phyloP scores from a whole-genome alignment of 2,797 vertebrate species.

The Lerista edwardsae region DNA sequence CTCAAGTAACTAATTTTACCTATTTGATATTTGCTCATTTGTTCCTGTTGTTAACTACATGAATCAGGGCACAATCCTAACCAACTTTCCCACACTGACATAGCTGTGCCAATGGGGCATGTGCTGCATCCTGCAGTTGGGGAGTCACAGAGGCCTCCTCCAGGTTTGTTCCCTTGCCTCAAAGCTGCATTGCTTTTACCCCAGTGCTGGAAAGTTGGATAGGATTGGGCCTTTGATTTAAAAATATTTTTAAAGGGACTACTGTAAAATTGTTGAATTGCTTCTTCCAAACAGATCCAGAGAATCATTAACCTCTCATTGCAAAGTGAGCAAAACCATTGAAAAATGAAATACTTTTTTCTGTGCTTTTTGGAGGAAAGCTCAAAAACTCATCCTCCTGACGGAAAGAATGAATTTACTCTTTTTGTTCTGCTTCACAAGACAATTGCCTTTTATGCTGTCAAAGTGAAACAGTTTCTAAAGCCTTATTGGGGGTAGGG shows the following conservation, averaged over 20 bases:
- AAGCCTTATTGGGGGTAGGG: background rate
- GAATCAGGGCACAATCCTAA: too few species aligned
- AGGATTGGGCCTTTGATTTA: background rate
- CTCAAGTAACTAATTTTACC: too few species aligned
- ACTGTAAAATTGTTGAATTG: constrained; percentile 3
- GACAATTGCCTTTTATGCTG: background rate
- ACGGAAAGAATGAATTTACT: background rate
- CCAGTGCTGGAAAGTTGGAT: too few species aligned
- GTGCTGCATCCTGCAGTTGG: too few species aligned
- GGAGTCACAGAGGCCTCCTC: too few species aligned
- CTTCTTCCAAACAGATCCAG: background rate
- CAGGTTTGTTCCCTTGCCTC: too few species aligned
- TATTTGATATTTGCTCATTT: too few species aligned
- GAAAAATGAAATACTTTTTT: background rate
- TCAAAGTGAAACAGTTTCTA: constrained; percentile 6
- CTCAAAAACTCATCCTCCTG: background rate
- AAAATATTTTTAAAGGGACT: background rate
- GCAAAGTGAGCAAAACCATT: background rate
- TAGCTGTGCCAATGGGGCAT: too few species aligned
- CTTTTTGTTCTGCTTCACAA: background rate
- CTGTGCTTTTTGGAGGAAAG: background rate
- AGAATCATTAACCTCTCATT: background rate
- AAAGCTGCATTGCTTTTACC: too few species aligned
- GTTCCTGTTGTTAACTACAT: too few species aligned
- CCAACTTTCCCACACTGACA: too few species aligned